Conservation (phyloP, 2,113 vertebrate genomes). For the Sebastes schlegelii region DNA sequence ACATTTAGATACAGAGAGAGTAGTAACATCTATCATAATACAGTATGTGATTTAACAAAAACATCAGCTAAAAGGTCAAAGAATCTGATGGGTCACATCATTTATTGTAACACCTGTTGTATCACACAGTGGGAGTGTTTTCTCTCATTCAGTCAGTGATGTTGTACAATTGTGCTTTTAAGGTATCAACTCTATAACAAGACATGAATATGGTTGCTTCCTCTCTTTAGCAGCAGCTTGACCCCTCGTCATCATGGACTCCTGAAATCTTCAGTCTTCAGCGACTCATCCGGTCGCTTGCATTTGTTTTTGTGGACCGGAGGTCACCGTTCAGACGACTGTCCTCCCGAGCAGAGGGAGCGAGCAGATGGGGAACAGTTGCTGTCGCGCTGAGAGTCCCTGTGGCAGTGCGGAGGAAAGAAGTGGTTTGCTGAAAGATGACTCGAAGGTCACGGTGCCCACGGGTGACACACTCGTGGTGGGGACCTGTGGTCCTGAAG, state of each 20-base stretch:
- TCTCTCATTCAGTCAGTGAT: background rate
- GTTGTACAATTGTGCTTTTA: background rate
- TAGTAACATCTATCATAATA: background rate
- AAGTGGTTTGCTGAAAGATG: slow-evolving; percentile 71
- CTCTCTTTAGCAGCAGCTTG: slow-evolving; percentile 34
- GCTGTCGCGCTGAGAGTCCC: slow-evolving; percentile 68
- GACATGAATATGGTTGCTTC: background rate
- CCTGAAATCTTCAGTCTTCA: slow-evolving; percentile 43
- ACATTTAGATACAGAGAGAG: background rate
- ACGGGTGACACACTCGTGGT: slow-evolving; percentile 6
- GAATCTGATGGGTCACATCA: background rate
- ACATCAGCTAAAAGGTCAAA: background rate
- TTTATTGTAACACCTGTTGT: background rate
- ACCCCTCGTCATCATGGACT: slow-evolving; percentile 52
- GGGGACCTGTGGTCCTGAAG: slow-evolving; percentile 39
- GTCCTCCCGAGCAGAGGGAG: slow-evolving; percentile 53
- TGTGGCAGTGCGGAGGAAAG: slow-evolving; percentile 75
- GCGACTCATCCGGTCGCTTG: slow-evolving; percentile 53
- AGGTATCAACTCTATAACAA: background rate
- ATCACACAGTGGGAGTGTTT: too few relatives aligned
- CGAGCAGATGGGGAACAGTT: slow-evolving; percentile 80
- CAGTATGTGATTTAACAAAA: background rate
- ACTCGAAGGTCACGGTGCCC: slow-evolving; percentile 42
- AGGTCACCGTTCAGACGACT: slow-evolving; percentile 33
- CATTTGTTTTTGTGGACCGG: slow-evolving; percentile 10